Percentiles rank a stretch among this genome's conserved stretches.
These are phyloP conservation scores for Diachrysia chrysitis DNA, from an alignment of 2,888 invertebrate species.

Conservation along the genomic window DNA sequence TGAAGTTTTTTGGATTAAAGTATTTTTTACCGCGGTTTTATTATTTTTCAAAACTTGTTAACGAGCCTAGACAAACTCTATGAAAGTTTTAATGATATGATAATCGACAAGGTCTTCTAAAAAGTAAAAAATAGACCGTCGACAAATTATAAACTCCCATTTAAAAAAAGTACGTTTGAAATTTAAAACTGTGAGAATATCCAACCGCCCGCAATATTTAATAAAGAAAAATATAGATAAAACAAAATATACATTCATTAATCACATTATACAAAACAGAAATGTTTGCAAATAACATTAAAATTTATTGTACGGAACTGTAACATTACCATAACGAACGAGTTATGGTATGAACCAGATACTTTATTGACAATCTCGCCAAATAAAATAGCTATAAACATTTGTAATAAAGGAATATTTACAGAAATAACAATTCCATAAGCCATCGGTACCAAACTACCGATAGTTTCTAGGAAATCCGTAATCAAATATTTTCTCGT, in stretches of 20 bases:
- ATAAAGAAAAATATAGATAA: slow-evolving; percentile 46
- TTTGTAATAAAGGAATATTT: slow-evolving; percentile 57
- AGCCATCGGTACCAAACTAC: slow-evolving; percentile 20
- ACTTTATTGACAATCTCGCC: slow-evolving; percentile 67
- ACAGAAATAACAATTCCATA: slow-evolving; percentile 39
- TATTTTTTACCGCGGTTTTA: not conserved
- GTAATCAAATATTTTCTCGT: slow-evolving; percentile 43
- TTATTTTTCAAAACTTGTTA: too few relatives aligned
- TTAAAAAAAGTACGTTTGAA: not conserved
- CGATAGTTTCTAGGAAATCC: slow-evolving; percentile 43
- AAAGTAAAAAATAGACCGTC: too few relatives aligned
- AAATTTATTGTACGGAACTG: slow-evolving; percentile 61
- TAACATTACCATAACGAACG: slow-evolving; percentile 61
- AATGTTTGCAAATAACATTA: slow-evolving; percentile 45
- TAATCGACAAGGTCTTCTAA: too few relatives aligned
- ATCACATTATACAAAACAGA: slow-evolving; percentile 56
- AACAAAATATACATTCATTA: slow-evolving; percentile 47
- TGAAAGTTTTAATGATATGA: not conserved
- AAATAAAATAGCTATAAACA: slow-evolving; percentile 60
- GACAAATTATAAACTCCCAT: too few relatives aligned
- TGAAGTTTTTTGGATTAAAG: not conserved
- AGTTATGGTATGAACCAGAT: slow-evolving; percentile 63
- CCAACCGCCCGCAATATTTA: slow-evolving; percentile 26
- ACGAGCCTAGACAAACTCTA: too few relatives aligned
- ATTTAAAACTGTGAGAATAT: slow-evolving; percentile 21